phyloP scores from a whole-genome alignment of 2,797 vertebrate species.

The Spinibarbus caldwelli region DNA sequence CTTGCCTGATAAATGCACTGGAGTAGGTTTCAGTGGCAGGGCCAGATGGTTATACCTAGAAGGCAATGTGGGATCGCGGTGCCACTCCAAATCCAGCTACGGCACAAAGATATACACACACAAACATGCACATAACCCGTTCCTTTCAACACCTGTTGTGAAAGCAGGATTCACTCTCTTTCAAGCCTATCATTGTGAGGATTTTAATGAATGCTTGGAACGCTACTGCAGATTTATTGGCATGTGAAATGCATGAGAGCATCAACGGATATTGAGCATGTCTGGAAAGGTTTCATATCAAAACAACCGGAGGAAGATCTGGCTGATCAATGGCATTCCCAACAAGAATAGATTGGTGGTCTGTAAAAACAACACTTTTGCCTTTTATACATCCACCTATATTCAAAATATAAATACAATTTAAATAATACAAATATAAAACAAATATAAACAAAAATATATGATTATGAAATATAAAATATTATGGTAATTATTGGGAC shows the following conservation, averaged over 20 bases:
- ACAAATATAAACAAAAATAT: not conserved
- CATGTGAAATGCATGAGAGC: not conserved
- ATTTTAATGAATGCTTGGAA: conserved; percentile 34
- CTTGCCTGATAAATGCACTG: conserved; percentile 54
- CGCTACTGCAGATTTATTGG: conserved; percentile 1
- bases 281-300: conserved; percentile 18
- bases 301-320: not conserved
- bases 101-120: not conserved
- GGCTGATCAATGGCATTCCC: not conserved
- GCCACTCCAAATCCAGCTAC: conserved; percentile 45
- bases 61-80: conserved; percentile 29
- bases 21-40: conserved; percentile 36
- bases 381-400: not conserved
- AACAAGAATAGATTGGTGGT: not conserved
- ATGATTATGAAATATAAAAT: not conserved
- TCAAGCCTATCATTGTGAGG: not conserved
- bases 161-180: conserved; percentile 1
- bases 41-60: conserved; percentile 61
- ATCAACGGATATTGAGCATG: not conserved
- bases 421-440: not conserved
- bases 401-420: not conserved
- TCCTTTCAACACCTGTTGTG: conserved; percentile 36
- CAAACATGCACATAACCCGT: not conserved
- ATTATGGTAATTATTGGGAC: too few relatives aligned
- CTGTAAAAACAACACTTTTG: not conserved